Evolutionary conservation across 2,113 vertebrate species (phyloP).

Genomic region (Felis chaus): DNA sequence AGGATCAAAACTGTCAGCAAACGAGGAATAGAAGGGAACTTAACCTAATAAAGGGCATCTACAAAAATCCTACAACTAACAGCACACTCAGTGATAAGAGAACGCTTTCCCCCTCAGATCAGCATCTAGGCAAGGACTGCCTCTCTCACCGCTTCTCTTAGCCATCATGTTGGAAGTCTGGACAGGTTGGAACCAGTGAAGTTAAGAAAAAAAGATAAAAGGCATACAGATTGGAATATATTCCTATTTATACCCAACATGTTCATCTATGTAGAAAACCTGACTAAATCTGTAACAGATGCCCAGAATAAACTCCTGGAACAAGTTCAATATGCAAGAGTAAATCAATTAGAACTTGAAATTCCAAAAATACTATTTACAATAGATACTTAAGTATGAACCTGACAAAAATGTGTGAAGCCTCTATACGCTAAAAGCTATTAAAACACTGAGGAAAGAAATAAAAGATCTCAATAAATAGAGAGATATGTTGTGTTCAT

Average conservation of each 20-base stretch:
- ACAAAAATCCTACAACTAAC: not conserved
- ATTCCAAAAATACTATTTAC: not conserved
- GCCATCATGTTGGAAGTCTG: not conserved
- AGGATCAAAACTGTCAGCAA: not conserved
- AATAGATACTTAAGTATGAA: not conserved
- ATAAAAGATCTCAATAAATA: not conserved
- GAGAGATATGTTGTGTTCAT: not conserved
- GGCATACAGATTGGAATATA: not conserved
- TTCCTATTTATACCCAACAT: not conserved
- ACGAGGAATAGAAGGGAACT: not conserved
- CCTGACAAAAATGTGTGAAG: not conserved
- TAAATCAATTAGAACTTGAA: not conserved
- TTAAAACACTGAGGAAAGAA: not conserved
- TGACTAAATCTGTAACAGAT: not conserved
- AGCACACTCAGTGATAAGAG: not conserved
- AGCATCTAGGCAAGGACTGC: not conserved
- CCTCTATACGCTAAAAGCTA: not conserved
- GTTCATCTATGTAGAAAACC: not conserved
- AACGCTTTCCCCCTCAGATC: not conserved
- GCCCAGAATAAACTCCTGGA: not conserved
- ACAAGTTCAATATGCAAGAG: not conserved
- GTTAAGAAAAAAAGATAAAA: not conserved
- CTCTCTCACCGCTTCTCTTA: not conserved
- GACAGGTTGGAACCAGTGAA: not conserved
- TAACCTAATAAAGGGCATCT: not conserved